Percentiles rank a stretch among this genome's conserved stretches.
phyloP scores from a whole-genome alignment of 2,797 vertebrate genomes.

The Periophthalmus magnuspinnatus region DNA sequence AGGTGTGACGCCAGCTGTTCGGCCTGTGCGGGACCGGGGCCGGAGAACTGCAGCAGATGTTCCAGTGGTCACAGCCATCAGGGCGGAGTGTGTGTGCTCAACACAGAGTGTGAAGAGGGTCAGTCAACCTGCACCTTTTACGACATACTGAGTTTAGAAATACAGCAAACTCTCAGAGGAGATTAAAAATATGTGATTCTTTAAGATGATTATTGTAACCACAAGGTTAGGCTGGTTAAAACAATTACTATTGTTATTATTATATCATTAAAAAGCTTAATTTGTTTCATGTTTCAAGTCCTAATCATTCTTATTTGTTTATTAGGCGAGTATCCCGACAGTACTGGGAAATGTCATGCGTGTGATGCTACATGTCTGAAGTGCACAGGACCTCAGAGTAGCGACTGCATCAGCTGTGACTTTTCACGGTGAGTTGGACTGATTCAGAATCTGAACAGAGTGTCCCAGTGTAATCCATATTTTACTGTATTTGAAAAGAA shows the following conservation, averaged over 20 bases:
- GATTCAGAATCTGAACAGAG: neutral
- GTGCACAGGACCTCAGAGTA: slow-evolving; percentile 80
- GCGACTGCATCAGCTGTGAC: slow-evolving; percentile 83
- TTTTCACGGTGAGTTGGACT: slow-evolving; percentile 73
- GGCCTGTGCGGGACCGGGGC: slow-evolving; percentile 85
- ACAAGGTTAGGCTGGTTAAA: neutral
- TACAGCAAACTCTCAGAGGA: neutral
- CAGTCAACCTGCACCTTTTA: slow-evolving; percentile 65
- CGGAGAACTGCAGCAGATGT: slow-evolving; percentile 89
- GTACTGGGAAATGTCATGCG: slow-evolving; percentile 70
- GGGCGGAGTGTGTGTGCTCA: slow-evolving; percentile 84
- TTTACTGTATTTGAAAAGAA: neutral
- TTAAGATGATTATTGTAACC: neutral
- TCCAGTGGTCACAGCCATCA: slow-evolving; percentile 86
- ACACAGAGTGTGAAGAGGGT: slow-evolving; percentile 90
- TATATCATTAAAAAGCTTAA: neutral
- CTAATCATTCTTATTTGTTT: slow-evolving; percentile 20
- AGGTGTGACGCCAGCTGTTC: slow-evolving; percentile 93
- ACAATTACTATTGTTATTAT: too few relatives aligned
- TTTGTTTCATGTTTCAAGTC: slow-evolving; percentile 14
- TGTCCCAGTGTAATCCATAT: neutral
- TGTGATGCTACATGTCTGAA: slow-evolving; percentile 86
- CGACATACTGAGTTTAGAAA: slow-evolving; percentile 12
- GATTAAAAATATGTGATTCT: neutral
- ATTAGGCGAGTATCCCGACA: slow-evolving; percentile 84